Conservation (phyloP, 2,797 vertebrate species). For the Hafferia zeledoni region DNA sequence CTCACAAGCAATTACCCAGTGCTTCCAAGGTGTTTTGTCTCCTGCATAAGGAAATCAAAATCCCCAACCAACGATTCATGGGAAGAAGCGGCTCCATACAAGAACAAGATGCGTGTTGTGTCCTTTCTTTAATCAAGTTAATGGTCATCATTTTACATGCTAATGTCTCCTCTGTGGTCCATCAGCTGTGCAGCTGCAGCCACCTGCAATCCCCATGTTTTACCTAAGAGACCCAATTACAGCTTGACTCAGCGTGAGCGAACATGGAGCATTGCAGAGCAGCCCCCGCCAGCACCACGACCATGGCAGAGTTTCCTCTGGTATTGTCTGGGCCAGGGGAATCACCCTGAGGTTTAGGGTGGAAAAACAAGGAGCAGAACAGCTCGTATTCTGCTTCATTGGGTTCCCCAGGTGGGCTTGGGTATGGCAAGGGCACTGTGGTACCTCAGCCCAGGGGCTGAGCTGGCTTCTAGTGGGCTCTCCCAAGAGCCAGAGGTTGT, state of each 20-base stretch:
- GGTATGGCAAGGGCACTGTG: background rate
- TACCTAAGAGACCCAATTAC: slow-evolving; percentile 44
- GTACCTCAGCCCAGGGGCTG: fast-evolving
- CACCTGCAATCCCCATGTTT: background rate
- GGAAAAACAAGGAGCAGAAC: background rate
- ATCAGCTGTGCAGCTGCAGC: slow-evolving; percentile 18
- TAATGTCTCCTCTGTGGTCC: slow-evolving; percentile 54
- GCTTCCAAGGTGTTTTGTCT: slow-evolving; percentile 24
- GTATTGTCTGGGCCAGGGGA: background rate
- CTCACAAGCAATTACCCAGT: background rate
- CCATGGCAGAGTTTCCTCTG: background rate
- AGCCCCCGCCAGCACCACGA: fast-evolving
- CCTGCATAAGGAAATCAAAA: slow-evolving; percentile 30
- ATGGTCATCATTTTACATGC: slow-evolving; percentile 32
- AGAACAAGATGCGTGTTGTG: slow-evolving; percentile 15
- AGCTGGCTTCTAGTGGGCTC: fast-evolving
- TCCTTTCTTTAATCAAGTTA: slow-evolving; percentile 63
- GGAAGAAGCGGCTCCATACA: background rate
- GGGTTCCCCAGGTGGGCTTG: background rate
- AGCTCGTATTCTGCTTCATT: background rate
- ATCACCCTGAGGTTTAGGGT: background rate
- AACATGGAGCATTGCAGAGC: background rate
- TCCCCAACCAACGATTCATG: background rate
- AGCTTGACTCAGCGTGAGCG: background rate
- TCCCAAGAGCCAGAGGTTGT: background rate